Conservation (phyloP, 2,113 vertebrate species). For the Choloepus hoffmanni region DNA sequence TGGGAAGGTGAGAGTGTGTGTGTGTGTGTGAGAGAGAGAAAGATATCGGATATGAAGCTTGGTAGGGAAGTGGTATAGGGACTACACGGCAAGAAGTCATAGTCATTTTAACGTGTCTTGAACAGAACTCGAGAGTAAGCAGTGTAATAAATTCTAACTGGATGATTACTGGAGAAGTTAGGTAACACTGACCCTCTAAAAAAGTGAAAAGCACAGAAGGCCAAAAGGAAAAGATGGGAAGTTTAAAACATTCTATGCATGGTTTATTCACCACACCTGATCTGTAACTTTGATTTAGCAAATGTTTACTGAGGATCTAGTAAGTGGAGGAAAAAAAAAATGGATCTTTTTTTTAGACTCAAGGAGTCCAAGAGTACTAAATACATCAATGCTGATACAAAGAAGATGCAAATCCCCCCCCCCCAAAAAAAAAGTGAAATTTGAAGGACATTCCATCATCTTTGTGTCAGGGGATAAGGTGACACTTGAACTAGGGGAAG, state of each 20-base stretch:
- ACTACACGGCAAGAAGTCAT: neutral
- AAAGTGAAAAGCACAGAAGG: neutral
- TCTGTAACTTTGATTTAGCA: neutral
- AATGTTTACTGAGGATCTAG: neutral
- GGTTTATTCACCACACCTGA: neutral
- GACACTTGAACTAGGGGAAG: neutral
- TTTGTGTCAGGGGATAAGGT: neutral
- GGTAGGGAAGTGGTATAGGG: neutral
- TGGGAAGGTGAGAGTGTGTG: neutral
- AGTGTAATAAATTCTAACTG: neutral
- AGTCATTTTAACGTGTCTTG: neutral
- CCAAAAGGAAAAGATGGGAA: neutral
- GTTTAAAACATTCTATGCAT: neutral
- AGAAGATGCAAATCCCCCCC: neutral
- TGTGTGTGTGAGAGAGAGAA: neutral
- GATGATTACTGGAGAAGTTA: neutral
- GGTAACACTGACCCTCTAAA: neutral
- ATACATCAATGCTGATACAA: neutral
- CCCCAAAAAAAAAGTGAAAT: neutral
- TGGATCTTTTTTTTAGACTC: no score
- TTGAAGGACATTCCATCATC: neutral
- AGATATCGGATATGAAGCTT: neutral
- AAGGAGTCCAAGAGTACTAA: neutral
- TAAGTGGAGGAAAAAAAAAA: neutral
- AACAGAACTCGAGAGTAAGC: neutral